Evolutionary conservation across 1,140 invertebrate genomes (phyloP), one percentile per base, ranked within the genome.

Genomic region (Formica exsecta): DNA sequence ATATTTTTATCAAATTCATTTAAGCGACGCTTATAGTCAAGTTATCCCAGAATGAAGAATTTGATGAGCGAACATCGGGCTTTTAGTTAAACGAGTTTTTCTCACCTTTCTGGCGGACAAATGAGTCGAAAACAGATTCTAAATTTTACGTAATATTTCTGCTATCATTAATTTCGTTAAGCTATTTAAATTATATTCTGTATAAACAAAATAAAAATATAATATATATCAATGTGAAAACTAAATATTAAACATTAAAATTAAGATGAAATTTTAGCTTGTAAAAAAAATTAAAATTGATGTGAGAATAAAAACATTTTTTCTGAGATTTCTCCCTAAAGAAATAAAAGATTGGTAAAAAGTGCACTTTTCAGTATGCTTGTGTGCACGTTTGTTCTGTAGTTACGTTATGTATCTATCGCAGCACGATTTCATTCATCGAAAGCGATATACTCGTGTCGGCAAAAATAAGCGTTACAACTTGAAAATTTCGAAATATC

Each of bases 1-100:
- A 84, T 76, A 54, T 77, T 51, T 85, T 77, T 83, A 57, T 6
- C n/a, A 38, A 38, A 57, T 54, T 76, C 41, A 71, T 51, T 64
- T 64, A 32, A 44, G 1, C 71, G 70, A 54, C 22, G 22, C 59
- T 76, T 38, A 76, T 41, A 62, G 59, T n/a, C 41, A 51, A 64
- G 64, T 51, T 32, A 32, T 44, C 38, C 25, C 59, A 16, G 16
- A 32, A 9, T 65, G 73, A 77, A 25, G 44, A 85, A 66, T 85
- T 64, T 70, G 48, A 54, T 59, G 71, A 66, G 59, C 70, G 25
- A 59, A 32, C 59, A 59, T 44, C 59, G 19, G 25, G 74, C 65
- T 48, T 81, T 25, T 38, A 59, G 36, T 59, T 73, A 25, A 59
- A 73, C 57, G 54, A 61, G 13, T 61, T 83, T 61, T 73, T 44